Percentiles rank a stretch among this genome's conserved stretches.
Evolutionary conservation across 2,113 vertebrate genomes (phyloP).

Genomic region (Tragelaphus imberbis): DNA sequence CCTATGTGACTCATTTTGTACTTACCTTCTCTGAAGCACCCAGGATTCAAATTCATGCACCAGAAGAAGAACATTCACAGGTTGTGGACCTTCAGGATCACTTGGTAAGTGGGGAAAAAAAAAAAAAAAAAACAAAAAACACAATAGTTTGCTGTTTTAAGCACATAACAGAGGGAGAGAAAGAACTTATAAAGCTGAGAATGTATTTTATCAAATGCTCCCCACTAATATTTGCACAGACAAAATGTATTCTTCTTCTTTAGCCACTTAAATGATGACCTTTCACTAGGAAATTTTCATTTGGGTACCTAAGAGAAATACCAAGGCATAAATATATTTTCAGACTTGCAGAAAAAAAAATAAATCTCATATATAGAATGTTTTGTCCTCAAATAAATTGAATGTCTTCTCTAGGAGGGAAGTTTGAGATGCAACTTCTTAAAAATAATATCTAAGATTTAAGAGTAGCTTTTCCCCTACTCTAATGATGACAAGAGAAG

Average conservation of each 20-base stretch:
- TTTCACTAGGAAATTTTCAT: background rate
- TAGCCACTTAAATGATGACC: background rate
- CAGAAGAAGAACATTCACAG: background rate
- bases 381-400: background rate
- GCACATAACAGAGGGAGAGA: background rate
- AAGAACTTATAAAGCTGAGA: background rate
- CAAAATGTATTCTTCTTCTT: background rate
- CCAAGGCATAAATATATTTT: background rate
- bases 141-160: background rate
- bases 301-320: background rate
- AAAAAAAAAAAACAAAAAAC: background rate
- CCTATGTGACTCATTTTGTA: background rate
- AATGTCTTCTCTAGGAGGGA: background rate
- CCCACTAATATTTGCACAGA: background rate
- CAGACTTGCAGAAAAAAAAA: background rate
- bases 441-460: background rate
- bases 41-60: background rate
- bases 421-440: background rate
- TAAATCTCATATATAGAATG: background rate
- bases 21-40: background rate
- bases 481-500: background rate
- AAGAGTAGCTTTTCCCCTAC: background rate
- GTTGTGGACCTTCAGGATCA: background rate
- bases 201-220: background rate
- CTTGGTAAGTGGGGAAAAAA: background rate